phyloP scores from a whole-genome alignment of 2,113 vertebrate species.

The Genyomyrus donnyi region DNA sequence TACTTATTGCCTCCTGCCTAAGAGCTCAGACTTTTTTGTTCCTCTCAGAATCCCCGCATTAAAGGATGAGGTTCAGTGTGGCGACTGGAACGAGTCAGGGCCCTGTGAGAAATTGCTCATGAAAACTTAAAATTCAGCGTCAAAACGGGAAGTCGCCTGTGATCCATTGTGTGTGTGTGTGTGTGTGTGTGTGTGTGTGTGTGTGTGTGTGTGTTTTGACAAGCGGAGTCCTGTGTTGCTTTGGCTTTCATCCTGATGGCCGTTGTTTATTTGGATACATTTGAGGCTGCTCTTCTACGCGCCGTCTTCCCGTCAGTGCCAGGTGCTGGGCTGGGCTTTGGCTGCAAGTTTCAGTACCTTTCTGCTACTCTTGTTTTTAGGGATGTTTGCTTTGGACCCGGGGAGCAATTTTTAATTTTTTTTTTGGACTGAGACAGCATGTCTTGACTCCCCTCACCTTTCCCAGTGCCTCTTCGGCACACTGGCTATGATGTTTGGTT shows the following conservation, averaged over 20 bases:
- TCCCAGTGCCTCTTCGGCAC: background rate
- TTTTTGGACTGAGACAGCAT: background rate
- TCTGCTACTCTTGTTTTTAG: background rate
- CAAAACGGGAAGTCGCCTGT: background rate
- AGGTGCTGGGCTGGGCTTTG: background rate
- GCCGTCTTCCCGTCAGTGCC: background rate
- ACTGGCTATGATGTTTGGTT: background rate
- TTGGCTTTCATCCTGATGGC: background rate
- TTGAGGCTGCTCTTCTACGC: background rate
- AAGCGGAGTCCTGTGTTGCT: background rate
- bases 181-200: too few species aligned
- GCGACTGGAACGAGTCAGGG: background rate
- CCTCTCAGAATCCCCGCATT: background rate
- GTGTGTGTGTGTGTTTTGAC: background rate
- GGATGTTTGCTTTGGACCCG: conserved; percentile 9
- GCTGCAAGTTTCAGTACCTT: background rate
- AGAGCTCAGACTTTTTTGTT: background rate
- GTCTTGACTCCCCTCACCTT: background rate
- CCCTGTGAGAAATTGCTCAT: background rate
- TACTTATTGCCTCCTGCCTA: conserved; percentile 35
- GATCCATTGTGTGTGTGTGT: background rate
- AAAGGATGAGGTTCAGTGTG: background rate
- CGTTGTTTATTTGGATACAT: conserved; percentile 2
- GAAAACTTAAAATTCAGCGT: background rate
- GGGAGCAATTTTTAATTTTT: background rate